phyloP scores from a whole-genome alignment of 2,888 invertebrate species.

The Neelides folsomi region DNA sequence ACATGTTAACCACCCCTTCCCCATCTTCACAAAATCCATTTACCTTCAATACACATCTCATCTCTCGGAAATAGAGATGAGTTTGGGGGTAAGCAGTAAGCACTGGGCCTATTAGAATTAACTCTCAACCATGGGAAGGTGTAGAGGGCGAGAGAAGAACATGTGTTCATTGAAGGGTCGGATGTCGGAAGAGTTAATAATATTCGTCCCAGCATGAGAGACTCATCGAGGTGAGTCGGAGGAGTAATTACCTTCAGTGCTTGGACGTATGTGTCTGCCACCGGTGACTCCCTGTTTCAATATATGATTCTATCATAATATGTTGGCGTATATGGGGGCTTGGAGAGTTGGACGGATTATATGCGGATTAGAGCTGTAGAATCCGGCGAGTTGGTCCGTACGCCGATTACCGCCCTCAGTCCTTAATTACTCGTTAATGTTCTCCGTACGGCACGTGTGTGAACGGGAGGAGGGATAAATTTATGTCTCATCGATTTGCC shows the following conservation, averaged over 20 bases:
- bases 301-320: no score
- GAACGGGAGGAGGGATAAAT: conserved; percentile 6
- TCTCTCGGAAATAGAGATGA: no score
- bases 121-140: no score
- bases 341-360: neutral
- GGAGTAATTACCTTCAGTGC: neutral
- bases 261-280: neutral
- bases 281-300: no score
- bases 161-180: no score
- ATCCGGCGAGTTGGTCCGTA: neutral
- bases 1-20: no score
- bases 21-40: no score
- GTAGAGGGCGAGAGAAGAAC: no score
- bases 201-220: conserved; percentile 6
- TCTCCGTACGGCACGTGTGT: conserved; percentile 2
- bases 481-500: conserved; percentile 26
- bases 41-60: no score
- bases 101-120: no score
- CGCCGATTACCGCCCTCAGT: conserved; percentile 7
- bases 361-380: neutral
- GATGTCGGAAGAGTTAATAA: conserved; percentile 8
- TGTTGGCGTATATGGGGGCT: neutral
- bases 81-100: no score
- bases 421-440: conserved; percentile 26
- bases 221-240: neutral